Evolutionary conservation across 2,113 vertebrate genomes (phyloP), one percentile per base, ranked within the genome.

Genomic region (Mustelus asterias): DNA sequence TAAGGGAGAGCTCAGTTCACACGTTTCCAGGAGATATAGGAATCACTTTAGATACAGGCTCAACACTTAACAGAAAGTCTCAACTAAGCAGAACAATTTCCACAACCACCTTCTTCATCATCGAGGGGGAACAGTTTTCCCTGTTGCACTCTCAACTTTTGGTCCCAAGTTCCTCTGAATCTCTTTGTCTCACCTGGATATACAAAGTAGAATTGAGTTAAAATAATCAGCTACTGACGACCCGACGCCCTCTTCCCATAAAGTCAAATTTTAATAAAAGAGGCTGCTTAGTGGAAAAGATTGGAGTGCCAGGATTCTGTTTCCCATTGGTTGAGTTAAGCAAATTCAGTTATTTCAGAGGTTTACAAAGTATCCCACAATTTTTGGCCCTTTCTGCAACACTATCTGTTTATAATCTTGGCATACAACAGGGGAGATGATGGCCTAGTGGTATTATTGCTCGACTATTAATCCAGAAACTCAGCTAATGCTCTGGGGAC

Each of bases 1-100:
- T 54, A 88, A 88, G 41, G 44, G 11, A 88, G 10, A 88, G 3
- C 48, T 58, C 41, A 54, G 48, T 8, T 1, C 85, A 58, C 48
- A 83, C 7, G 13, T 54, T 54, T 88, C 24, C 85, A 88, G 22
- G 85, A 54, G 48, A 88, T 29, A 88, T 11, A 88, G 48, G 85
- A 58, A 88, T 88, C 48, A 88, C 78, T 88, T 88, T 88, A 88
- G 44, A 58, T 54, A 88, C 85, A 88, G 48, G 44, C 58, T n/a
- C 29, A 60, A 90, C 13, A 90, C 33, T 90, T 54, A 90, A 63
- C 88, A 63, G 88, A 60, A 60, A 60, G 13, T 63, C 54, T n/a
- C 26, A 33, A 54, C 33, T 33, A n/a, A 13, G 63, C 11, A 16
- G 29, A 5, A 90, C 29, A 90, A 33, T 16, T 90, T 63, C 54